Conservation (phyloP, 2,113 vertebrate species). For the Ploceus nigricollis region DNA sequence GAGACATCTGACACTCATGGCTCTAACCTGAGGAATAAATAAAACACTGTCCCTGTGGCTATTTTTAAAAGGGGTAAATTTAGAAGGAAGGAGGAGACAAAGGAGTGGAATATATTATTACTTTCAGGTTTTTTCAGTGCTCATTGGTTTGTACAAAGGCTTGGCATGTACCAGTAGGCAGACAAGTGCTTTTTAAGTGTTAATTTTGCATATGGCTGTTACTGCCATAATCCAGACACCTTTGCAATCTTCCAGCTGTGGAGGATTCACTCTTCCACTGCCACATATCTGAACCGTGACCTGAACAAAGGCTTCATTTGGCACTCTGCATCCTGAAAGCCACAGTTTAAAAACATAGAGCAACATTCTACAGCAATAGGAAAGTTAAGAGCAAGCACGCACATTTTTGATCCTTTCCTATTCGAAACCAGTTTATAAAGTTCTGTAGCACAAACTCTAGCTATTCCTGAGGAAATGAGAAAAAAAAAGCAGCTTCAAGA, state of each 20-base stretch:
- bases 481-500: not conserved
- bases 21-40: not conserved
- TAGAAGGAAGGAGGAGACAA: not conserved
- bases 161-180: not conserved
- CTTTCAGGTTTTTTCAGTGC: not conserved
- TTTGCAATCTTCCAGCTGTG: not conserved
- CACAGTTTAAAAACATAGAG: not conserved
- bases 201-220: not conserved
- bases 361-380: not conserved
- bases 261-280: not conserved
- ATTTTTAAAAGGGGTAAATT: not conserved
- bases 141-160: not conserved
- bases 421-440: not conserved
- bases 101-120: not conserved
- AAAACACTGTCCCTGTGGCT: not conserved
- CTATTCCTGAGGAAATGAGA: not conserved
- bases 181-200: not conserved
- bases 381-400: not conserved
- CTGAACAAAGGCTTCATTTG: not conserved
- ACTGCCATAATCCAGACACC: not conserved
- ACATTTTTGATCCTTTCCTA: not conserved
- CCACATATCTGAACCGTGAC: rapidly evolving
- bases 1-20: not conserved
- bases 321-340: not conserved
- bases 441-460: not conserved